Conservation (phyloP, 92 coral and sea anemone species). For the Zoanthus sociatus region DNA sequence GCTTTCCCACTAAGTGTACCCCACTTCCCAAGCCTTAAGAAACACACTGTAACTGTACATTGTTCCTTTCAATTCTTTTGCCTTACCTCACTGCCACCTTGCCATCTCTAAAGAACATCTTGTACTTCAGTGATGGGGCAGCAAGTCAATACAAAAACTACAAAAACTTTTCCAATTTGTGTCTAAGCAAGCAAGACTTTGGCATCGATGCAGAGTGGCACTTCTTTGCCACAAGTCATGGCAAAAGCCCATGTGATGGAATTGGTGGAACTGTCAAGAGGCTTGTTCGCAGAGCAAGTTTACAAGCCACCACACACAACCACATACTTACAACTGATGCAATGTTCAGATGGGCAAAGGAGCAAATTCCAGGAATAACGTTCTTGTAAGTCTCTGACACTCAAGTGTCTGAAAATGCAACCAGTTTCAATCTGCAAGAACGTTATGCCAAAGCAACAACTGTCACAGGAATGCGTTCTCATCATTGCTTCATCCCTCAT, state of each 20-base stretch:
- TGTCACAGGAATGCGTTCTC: conserved; percentile 21
- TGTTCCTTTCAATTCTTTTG: not conserved
- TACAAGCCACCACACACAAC: conserved; percentile 30
- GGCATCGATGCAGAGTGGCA: conserved; percentile 11
- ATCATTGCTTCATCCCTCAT: conserved; percentile 31
- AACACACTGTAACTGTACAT: conserved; percentile 42
- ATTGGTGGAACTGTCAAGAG: conserved; percentile 25
- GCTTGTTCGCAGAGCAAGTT: conserved; percentile 16
- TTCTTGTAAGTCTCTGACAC: too few relatives aligned
- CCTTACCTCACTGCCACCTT: not conserved
- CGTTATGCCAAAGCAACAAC: conserved; percentile 15
- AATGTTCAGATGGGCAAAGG: not conserved
- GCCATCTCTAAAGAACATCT: too few relatives aligned
- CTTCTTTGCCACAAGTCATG: not conserved
- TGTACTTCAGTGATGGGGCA: not conserved
- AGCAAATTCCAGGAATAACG: not conserved
- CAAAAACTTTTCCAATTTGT: not conserved
- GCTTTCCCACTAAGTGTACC: too few relatives aligned
- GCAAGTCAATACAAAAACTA: conserved; percentile 2
- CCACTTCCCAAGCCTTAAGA: too few relatives aligned
- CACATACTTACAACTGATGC: not conserved
- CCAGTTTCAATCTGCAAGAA: not conserved
- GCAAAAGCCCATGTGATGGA: not conserved
- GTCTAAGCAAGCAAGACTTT: not conserved
- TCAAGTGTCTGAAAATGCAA: too few relatives aligned